phyloP scores from a whole-genome alignment of 1,140 invertebrate species.

The Drosophila ercepeae region DNA sequence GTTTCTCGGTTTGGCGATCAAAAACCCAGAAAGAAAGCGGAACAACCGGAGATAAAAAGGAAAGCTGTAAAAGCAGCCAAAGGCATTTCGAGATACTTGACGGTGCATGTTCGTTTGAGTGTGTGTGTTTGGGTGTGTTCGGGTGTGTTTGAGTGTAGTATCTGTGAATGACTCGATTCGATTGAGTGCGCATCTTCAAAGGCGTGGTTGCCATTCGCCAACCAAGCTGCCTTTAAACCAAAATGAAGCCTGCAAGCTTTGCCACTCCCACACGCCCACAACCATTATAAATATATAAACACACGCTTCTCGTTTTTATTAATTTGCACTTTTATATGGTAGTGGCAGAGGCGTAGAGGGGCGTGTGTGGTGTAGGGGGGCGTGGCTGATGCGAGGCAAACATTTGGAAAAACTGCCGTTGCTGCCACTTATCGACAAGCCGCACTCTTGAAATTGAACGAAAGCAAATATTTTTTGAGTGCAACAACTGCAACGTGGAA shows the following conservation, averaged over 20 bases:
- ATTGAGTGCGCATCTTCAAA: slow-evolving; percentile 59
- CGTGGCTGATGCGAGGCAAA: slow-evolving; percentile 26
- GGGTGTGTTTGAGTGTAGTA: slow-evolving; percentile 17
- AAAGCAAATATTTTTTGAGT: slow-evolving; percentile 69
- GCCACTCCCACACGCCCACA: neutral
- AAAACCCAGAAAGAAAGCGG: slow-evolving; percentile 10
- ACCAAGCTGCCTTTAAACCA: too few species aligned
- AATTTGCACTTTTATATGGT: slow-evolving; percentile 41
- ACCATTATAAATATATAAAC: neutral
- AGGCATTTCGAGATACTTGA: slow-evolving; percentile 19
- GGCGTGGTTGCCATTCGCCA: slow-evolving; percentile 13
- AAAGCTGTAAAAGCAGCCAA: slow-evolving; percentile 22
- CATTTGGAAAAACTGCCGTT: slow-evolving; percentile 43
- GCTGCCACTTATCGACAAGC: slow-evolving; percentile 58
- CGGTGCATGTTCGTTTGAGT: slow-evolving; percentile 9
- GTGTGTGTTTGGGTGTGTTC: slow-evolving; percentile 12
- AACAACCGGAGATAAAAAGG: slow-evolving; percentile 29
- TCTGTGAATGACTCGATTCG: slow-evolving; percentile 48
- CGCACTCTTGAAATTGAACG: slow-evolving; percentile 63
- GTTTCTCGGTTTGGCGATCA: slow-evolving; percentile 30
- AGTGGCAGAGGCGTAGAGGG: neutral
- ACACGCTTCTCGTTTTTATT: slow-evolving; percentile 36
- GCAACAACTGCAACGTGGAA: slow-evolving; percentile 11
- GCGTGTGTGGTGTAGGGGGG: too few species aligned
- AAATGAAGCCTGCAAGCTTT: neutral